Base-by-base conservation (phyloP, 2,888 invertebrate species). In the Margaritifera margaritifera region DNA sequence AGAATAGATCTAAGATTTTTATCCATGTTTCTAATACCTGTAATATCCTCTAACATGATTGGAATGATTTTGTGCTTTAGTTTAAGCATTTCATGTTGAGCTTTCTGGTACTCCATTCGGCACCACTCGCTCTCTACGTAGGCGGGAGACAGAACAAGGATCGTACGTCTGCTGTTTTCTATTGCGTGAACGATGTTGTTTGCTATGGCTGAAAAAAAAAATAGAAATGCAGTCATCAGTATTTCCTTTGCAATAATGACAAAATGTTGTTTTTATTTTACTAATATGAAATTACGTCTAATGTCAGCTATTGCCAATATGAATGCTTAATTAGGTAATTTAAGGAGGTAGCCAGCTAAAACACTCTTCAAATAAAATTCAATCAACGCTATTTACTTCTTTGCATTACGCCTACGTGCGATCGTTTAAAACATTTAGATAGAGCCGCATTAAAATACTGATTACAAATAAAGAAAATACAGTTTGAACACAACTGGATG, bases 31-130 rank as follows among this genome's bases (percentile, higher is more conserved):
- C 67, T 67, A 18, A 76, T 61, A 25, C 79, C 68, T 1, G 75
- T 69, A 2, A 82, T 69, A 58, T 82, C 80, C 22, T 80, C 79
- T 11, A 82, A 69, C n/a, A 84, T 75, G 2, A 84, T 74, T 2
- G 85, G 85, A 56, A 85, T 82, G 19, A 85, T 83, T 66, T 74
- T 81, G 71, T 84, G 84, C 68, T 81, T 81, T n/a, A 82, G 72
- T 65, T 81, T 79, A 22, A 85, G 66, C 85, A 85, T 85, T 71
- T 85, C 85, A n/a, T 84, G 83, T 66, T 84, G 85, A 1, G 85
- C 85, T 56, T 80, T 81, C 59, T 85, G 84, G 63, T 84, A 85
- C 63, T 85, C 85, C 77, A 85, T 72, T 11, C 82, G 73, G 62
- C 82, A 80, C 85, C 85, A 85, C 63, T 85, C 84, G 62, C 82